Base-by-base conservation (phyloP, 2,113 vertebrate species). In the Austrofundulus limnaeus region DNA sequence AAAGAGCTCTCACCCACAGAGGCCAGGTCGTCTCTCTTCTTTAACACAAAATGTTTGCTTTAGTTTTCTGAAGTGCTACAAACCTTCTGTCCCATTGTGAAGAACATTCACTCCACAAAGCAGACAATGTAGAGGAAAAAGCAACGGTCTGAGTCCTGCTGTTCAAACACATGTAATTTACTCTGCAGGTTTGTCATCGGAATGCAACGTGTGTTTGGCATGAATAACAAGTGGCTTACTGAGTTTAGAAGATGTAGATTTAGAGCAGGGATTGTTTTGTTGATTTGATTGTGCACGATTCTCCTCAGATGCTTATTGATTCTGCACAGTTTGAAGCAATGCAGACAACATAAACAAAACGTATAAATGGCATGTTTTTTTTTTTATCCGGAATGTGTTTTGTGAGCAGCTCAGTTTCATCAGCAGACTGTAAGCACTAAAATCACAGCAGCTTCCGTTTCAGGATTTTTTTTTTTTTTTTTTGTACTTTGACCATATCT, bases 1-100 rank as follows among this genome's bases (percentile, higher is more conserved):
- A 95, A 94, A 88, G 96, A 99, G 78, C 92, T 99, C 14, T 98
- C 96, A 0, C 96, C 97, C 51, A 95, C 93, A 0, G 96, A 97
- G 92, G 97, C 95, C 93, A 96, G 96, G 97, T 99, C 92, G 25
- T 49, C 25, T 28, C 7, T 28, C 7, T 28, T 28, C 7, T 28
- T 28, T 4, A 4, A 28, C 25, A 28, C 25, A 7, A 3, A 28
- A 15, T 12, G 13, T 19, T 14, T 5, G 11, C 9, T 28, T 8
- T 16, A 14, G 38, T 25, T 37, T 38, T 15, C 16, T 20, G 11
- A 59, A 3, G 28, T 28, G 28, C 28, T 28, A 28, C 28, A 28
- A n/a, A n/a, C n/a, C n/a, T n/a, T n/a, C n/a, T n/a, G n/a, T n/a
- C 3, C 5, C 15, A 4, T 16, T 16, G 14, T 42, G 14, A 16